phyloP scores from a whole-genome alignment of 2,113 vertebrate genomes.

The Dipodomys stephensi region DNA sequence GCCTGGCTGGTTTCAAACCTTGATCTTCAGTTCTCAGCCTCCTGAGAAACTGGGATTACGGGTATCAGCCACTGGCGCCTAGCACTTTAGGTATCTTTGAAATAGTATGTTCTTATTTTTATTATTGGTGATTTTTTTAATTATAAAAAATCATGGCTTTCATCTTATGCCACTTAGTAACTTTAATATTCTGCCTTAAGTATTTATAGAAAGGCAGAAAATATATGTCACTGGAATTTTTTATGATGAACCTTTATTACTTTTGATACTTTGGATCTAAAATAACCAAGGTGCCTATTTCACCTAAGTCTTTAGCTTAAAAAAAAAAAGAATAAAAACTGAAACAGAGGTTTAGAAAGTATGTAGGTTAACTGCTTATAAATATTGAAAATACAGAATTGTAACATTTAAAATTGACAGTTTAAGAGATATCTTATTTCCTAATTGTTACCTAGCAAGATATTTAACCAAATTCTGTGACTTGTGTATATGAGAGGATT shows the following conservation, averaged over 20 bases:
- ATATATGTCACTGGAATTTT: slow-evolving; percentile 11
- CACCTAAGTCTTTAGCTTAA: slow-evolving; percentile 22
- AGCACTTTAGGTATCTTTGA: slow-evolving; percentile 22
- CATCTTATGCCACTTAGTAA: not conserved
- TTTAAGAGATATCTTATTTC: not conserved
- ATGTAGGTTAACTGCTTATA: not conserved
- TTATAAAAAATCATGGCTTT: not conserved
- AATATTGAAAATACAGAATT: slow-evolving; percentile 43
- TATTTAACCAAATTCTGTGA: slow-evolving; percentile 48
- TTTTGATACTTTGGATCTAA: slow-evolving; percentile 50
- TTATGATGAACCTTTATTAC: slow-evolving; percentile 11
- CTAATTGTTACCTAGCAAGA: slow-evolving; percentile 6
- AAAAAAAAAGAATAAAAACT: slow-evolving; percentile 4
- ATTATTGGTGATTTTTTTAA: slow-evolving; percentile 35
- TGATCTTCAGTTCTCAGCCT: no score
- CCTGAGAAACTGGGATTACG: no score
- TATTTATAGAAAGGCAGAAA: slow-evolving; percentile 28
- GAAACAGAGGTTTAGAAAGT: slow-evolving; percentile 41
- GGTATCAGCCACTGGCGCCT: no score
- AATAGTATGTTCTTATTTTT: slow-evolving; percentile 40
- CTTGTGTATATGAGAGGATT: slow-evolving; percentile 6
- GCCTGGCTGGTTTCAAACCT: no score
- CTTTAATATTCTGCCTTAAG: slow-evolving; percentile 45
- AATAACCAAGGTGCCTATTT: slow-evolving; percentile 3
- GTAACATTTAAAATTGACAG: not conserved